Conservation (phyloP, 2,113 vertebrate species). For the Lepus timidus region DNA sequence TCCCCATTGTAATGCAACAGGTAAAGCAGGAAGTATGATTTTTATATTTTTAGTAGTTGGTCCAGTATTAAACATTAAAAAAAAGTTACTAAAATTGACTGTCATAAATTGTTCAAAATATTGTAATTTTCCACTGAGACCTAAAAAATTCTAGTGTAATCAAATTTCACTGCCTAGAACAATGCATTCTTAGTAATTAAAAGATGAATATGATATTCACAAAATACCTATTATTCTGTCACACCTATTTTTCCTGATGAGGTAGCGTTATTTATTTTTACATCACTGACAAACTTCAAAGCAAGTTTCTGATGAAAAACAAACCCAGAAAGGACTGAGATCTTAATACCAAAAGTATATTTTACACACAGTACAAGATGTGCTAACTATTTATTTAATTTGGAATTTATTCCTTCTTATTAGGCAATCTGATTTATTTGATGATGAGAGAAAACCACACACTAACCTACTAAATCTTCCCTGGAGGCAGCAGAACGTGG, state of each 20-base stretch:
- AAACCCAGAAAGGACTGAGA: conserved; percentile 8
- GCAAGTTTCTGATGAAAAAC: conserved; percentile 20
- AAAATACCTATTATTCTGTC: not conserved
- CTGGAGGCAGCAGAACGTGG: conserved; percentile 95
- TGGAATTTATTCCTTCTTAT: not conserved
- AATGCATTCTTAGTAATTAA: conserved; percentile 4
- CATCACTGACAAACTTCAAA: not conserved
- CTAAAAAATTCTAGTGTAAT: conserved; percentile 46
- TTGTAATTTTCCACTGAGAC: not conserved
- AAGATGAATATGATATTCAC: not conserved
- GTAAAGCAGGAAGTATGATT: not conserved
- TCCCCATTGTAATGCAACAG: not conserved
- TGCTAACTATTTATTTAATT: conserved; percentile 6
- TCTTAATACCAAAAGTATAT: conserved; percentile 20
- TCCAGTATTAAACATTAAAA: conserved; percentile 22
- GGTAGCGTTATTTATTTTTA: not conserved
- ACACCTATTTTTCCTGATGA: conserved; percentile 17
- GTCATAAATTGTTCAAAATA: conserved; percentile 11
- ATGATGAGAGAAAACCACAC: conserved; percentile 31
- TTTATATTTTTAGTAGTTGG: not conserved
- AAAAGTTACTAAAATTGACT: conserved; percentile 24
- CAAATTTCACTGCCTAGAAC: not conserved
- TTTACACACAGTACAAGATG: not conserved
- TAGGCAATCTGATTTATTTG: not conserved
- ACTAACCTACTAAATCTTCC: conserved; percentile 96